Conservation (phyloP, 2,113 vertebrate genomes). For the Microcebus lehilahytsara region DNA sequence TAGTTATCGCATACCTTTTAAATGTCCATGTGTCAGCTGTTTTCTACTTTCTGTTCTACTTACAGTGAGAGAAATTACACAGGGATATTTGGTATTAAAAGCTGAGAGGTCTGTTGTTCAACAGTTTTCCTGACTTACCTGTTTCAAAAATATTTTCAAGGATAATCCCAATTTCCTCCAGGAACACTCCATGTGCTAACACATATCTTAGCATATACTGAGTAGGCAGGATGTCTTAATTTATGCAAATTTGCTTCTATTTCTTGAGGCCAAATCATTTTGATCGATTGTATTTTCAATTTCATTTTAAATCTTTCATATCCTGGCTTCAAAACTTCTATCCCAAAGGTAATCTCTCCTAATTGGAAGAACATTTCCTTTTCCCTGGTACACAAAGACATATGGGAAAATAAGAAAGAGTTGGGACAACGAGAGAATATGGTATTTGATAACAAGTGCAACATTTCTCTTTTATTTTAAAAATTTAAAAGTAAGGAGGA, state of each 20-base stretch:
- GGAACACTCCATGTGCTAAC: neutral
- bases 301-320: neutral
- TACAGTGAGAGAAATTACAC: neutral
- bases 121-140: neutral
- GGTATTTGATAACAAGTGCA: neutral
- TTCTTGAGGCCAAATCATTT: neutral
- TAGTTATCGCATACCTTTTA: neutral
- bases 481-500: neutral
- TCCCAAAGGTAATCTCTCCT: neutral
- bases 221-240: neutral
- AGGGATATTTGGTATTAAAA: neutral
- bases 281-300: neutral
- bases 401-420: neutral
- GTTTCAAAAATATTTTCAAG: neutral
- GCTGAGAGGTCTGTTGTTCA: neutral
- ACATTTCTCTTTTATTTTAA: neutral
- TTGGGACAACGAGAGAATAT: neutral
- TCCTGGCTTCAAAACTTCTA: neutral
- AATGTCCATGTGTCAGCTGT: neutral
- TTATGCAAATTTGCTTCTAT: neutral
- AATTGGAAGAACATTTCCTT: neutral
- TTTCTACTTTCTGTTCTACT: neutral
- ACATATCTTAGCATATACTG: neutral
- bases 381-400: fast-evolving
- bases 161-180: neutral